Base-by-base conservation (phyloP, 2,888 invertebrate genomes). In the Caenorhabditis japonica region DNA sequence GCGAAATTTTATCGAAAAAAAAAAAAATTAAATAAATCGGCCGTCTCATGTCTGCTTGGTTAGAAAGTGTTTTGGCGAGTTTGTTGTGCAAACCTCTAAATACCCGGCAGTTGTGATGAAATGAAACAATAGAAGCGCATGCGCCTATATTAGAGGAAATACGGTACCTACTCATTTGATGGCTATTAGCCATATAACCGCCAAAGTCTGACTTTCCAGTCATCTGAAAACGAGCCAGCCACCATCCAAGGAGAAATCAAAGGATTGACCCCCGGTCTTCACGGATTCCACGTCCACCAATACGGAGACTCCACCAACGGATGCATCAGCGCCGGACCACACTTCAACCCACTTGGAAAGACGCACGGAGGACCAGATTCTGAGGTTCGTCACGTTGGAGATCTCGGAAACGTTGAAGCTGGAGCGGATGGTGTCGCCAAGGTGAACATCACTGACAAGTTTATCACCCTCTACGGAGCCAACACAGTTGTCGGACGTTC, bases 271-370 rank as follows among this genome's bases (percentile, higher is more conserved):
- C 80, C 83, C 19, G 87, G 87, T 19, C 59, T 76, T n/a, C 88
- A 87, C 71, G 88, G 87, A 27, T 88, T 87, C 79, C 87, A 87
- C 59, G 84, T 87, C 2, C 88, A 87, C 69, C 83, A 87, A 59
- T 75, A 59, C 53, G 85, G 85, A 15, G 87, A 87, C 60, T 75
- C 79, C 15, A 87, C 85, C 12, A 84, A 87, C 56, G 87, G 87
- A 47, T 89, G 89, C 77, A 73, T 77, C 51, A 80, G 85, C 8
- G 88, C 88, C 53, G 88, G 88, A 1, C 84, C 86, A 12, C 89
- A 89, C 76, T 89, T 85, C 84, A 89, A 89, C 73, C 89, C 89
- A 7, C 82, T 81, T 68, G 79, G 79, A 17, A 83, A 85, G 66
- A 85, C 84, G 0, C 89, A 89, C 71, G 89, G 87, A 4, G 88